Evolutionary conservation across 1,140 invertebrate genomes (phyloP), one percentile per base, ranked within the genome.

Genomic region (Trissolcus basalis): DNA sequence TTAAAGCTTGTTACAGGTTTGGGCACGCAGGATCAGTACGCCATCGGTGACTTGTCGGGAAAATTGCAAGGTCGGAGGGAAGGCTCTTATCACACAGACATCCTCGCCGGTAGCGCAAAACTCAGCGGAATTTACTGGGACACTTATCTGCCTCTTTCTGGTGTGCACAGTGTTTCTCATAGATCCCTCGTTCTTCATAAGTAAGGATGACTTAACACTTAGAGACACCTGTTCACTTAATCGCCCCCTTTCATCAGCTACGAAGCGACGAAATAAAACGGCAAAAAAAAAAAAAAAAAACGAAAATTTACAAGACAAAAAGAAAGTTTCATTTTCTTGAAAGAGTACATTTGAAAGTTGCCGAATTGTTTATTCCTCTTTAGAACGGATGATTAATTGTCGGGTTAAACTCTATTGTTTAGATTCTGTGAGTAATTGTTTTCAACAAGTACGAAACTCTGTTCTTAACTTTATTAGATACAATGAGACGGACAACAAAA

Each of bases 21-120:
- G 71, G 93, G 94, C 19, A 96, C 96, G 4, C 94, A 96, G 84
- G 95, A 98, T 85, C 93, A 95, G 81, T 98, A 97, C 81, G 91
- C 94, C 3, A 86, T 97, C 10, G 96, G 96, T 0, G 96, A 98
- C 87, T 86, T 99, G 3, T 95, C 95, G 53, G 96, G 96, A 5
- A 99, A 98, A 88, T 92, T 94, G 53, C 91, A 94, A 77, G 91
- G 90, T 8, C 89, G 93, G 39, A 93, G 93, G 10, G 93, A 94
- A 80, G 91, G 91, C 50, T 90, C 92, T 14, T 90, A 91, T 81
- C 92, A 93, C 79, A 89, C 90, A 74, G 92, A 92, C 72, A 89
- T 93, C 32, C 85, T 94, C 54, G 89, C 91, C 0, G 92, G 91
- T 2, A 93, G 92, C 47, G 91, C 92, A 12, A 93, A 94, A 85